Evolutionary conservation across 2,113 vertebrate genomes (phyloP).

Genomic region (Poeciliopsis prolifica): DNA sequence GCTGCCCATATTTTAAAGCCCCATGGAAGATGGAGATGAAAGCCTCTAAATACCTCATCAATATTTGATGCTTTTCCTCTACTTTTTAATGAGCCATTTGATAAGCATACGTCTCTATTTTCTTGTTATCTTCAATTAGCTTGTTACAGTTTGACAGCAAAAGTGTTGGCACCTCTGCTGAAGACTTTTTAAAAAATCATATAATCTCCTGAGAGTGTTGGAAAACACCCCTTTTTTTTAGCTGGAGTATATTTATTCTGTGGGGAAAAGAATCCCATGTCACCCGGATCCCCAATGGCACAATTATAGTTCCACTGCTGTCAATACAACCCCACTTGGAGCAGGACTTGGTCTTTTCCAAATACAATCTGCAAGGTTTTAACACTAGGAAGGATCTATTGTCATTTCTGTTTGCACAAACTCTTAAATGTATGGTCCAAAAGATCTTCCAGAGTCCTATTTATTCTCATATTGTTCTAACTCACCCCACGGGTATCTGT

Average conservation of each 20-base stretch:
- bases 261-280: not conserved
- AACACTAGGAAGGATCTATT: too few relatives aligned
- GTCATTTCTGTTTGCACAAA: too few relatives aligned
- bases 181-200: not conserved
- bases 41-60: slow-evolving; percentile 38
- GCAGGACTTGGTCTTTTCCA: not conserved
- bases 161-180: too few relatives aligned
- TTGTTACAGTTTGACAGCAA: not conserved
- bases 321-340: too few relatives aligned
- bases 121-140: not conserved
- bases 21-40: slow-evolving; percentile 47
- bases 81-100: slow-evolving; percentile 23
- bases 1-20: slow-evolving; percentile 61
- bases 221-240: not conserved
- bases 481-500: too few relatives aligned
- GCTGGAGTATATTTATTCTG: too few relatives aligned
- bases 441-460: too few relatives aligned
- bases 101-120: slow-evolving; percentile 14
- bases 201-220: not conserved
- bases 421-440: too few relatives aligned
- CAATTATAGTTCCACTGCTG: too few relatives aligned
- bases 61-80: slow-evolving; percentile 2
- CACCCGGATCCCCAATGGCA: too few relatives aligned
- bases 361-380: not conserved
- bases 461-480: too few relatives aligned